phyloP scores from a whole-genome alignment of 2,797 vertebrate species.

The Podargus strigoides region DNA sequence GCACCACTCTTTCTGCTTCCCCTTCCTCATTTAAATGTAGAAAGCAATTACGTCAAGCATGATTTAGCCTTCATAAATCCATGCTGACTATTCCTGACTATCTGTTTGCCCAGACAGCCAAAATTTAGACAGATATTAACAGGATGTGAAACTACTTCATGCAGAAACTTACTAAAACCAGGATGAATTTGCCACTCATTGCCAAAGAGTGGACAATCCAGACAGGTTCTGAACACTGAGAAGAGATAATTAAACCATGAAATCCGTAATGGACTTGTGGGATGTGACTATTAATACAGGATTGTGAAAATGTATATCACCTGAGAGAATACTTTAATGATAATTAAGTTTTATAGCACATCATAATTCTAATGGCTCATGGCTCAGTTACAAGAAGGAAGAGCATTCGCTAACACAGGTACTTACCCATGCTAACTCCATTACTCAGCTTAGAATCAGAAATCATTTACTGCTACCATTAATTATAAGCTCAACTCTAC shows the following conservation, averaged over 20 bases:
- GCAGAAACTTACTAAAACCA: constrained; percentile 11
- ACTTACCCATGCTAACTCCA: background rate
- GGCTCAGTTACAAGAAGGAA: constrained; percentile 6
- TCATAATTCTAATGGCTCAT: constrained; percentile 40
- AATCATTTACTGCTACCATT: background rate
- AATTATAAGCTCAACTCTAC: background rate
- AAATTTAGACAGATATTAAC: constrained; percentile 24
- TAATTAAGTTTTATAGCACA: constrained; percentile 36
- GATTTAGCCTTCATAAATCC: constrained; percentile 3
- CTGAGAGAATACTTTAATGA: constrained; percentile 45
- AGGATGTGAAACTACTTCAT: background rate
- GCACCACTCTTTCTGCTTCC: background rate
- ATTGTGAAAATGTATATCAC: constrained; percentile 31
- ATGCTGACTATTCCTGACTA: background rate
- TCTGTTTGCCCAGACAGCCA: background rate
- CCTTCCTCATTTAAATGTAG: background rate
- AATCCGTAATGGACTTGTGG: constrained; percentile 6
- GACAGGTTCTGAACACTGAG: background rate
- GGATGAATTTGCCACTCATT: background rate
- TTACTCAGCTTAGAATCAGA: background rate
- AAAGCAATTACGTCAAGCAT: background rate
- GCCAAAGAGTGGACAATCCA: background rate
- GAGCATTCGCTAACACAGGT: background rate
- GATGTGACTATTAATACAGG: constrained; percentile 22
- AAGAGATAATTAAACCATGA: constrained; percentile 18